phyloP scores from a whole-genome alignment of 2,113 vertebrate species.

The Menura novaehollandiae region DNA sequence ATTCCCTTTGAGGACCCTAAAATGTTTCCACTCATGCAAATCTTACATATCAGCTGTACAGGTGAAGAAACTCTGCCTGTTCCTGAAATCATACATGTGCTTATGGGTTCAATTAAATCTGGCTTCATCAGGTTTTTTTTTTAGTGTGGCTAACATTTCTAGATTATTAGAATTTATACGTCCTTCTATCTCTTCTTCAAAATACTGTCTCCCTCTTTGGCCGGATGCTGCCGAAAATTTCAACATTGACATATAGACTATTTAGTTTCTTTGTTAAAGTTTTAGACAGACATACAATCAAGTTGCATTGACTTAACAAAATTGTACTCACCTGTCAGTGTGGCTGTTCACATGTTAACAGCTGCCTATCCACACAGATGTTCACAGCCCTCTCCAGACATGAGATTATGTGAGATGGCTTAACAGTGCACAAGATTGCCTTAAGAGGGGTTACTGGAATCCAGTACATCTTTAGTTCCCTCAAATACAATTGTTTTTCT shows the following conservation, averaged over 20 bases:
- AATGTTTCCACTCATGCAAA: not conserved
- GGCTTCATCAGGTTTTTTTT: not conserved
- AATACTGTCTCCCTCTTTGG: not conserved
- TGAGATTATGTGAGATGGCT: not conserved
- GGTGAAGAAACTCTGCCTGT: not conserved
- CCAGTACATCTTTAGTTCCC: not conserved
- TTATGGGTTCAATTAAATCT: not conserved
- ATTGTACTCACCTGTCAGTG: not conserved
- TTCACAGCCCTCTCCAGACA: not conserved
- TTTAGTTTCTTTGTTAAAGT: not conserved
- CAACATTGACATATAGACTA: rapidly evolving
- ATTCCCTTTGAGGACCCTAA: not conserved
- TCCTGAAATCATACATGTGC: not conserved
- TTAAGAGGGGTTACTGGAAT: not conserved
- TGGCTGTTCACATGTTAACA: not conserved
- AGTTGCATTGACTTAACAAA: not conserved
- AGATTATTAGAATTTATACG: not conserved
- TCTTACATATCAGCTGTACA: not conserved
- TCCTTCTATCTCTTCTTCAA: not conserved
- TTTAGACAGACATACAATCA: not conserved
- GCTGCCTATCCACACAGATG: not conserved
- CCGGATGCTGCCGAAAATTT: not conserved
- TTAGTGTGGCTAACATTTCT: not conserved
- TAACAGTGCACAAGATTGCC: not conserved
- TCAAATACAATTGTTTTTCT: not conserved